Conservation (phyloP, 2,888 invertebrate genomes). For the Apodemia zela region DNA sequence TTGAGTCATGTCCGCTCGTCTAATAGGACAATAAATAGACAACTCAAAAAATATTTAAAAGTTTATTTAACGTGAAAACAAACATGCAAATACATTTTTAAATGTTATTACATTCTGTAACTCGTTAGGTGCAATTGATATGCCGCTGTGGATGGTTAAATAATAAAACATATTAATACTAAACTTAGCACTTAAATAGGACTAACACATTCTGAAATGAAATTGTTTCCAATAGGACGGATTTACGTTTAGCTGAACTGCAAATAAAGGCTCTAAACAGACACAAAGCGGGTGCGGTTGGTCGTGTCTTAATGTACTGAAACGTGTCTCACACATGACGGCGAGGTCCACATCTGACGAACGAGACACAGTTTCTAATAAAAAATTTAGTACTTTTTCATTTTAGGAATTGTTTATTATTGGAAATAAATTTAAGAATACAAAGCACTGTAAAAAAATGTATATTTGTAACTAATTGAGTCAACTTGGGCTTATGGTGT, state of each 20-base stretch:
- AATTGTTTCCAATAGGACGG: slow-evolving; percentile 52
- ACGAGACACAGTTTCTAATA: too few relatives aligned
- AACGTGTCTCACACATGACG: too few relatives aligned
- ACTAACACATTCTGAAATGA: slow-evolving; percentile 23
- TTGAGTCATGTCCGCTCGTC: not conserved
- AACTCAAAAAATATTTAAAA: slow-evolving; percentile 41
- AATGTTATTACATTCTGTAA: slow-evolving; percentile 59
- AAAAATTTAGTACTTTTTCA: too few relatives aligned
- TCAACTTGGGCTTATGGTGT: too few relatives aligned
- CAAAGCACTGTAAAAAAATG: too few relatives aligned
- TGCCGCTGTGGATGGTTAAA: slow-evolving; percentile 64
- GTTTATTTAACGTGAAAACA: slow-evolving; percentile 71
- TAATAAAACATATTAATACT: slow-evolving; percentile 40
- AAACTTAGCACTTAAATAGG: slow-evolving; percentile 22
- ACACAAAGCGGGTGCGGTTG: not conserved
- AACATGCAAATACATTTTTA: slow-evolving; percentile 74
- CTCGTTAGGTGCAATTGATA: slow-evolving; percentile 58
- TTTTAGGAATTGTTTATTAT: too few relatives aligned
- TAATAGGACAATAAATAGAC: not conserved
- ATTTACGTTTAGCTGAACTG: slow-evolving; percentile 30
- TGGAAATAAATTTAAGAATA: too few relatives aligned
- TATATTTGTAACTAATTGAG: too few relatives aligned
- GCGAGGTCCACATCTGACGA: too few relatives aligned
- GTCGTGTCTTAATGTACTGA: not conserved
- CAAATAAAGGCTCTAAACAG: not conserved